A percentile compares a stretch with the other conserved stretches of the same genome.
Evolutionary conservation across 2,113 vertebrate genomes (phyloP).

Genomic region (Forbesichthys agassizii): DNA sequence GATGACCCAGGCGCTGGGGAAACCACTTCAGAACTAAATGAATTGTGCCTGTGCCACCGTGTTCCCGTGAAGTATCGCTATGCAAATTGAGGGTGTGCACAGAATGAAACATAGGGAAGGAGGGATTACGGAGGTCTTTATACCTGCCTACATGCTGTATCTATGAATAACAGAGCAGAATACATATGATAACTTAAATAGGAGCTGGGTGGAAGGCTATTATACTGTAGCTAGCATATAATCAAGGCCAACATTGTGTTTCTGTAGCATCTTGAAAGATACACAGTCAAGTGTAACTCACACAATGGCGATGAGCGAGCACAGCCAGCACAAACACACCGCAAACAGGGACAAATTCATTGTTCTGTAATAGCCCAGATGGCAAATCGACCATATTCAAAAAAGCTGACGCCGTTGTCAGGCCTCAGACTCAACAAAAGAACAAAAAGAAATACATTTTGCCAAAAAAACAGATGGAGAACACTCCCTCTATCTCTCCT

Average conservation of each 20-base stretch:
- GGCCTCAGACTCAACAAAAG: constrained; percentile 50
- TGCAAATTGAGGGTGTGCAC: constrained; percentile 42
- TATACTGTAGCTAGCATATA: neutral
- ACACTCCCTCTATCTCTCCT: constrained; percentile 55
- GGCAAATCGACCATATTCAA: constrained; percentile 55
- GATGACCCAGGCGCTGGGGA: constrained; percentile 15
- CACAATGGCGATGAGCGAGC: too few relatives aligned
- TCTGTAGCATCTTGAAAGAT: constrained; percentile 15
- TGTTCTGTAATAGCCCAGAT: constrained; percentile 61
- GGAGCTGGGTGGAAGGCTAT: neutral
- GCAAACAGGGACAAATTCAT: constrained; percentile 49
- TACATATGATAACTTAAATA: constrained; percentile 3
- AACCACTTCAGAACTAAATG: constrained; percentile 38
- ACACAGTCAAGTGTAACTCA: constrained; percentile 3
- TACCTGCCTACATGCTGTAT: constrained; percentile 1
- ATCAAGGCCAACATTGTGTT: neutral
- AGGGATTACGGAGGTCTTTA: neutral
- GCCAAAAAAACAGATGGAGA: constrained; percentile 73
- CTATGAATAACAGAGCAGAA: constrained; percentile 12
- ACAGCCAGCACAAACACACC: constrained; percentile 25
- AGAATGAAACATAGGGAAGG: neutral
- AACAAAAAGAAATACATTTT: constrained; percentile 62
- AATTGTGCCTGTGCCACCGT: constrained; percentile 52
- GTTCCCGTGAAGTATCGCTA: constrained; percentile 52
- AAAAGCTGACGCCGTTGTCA: constrained; percentile 54